phyloP scores from a whole-genome alignment of 2,113 vertebrate genomes.

The Potamarius usumacintae region DNA sequence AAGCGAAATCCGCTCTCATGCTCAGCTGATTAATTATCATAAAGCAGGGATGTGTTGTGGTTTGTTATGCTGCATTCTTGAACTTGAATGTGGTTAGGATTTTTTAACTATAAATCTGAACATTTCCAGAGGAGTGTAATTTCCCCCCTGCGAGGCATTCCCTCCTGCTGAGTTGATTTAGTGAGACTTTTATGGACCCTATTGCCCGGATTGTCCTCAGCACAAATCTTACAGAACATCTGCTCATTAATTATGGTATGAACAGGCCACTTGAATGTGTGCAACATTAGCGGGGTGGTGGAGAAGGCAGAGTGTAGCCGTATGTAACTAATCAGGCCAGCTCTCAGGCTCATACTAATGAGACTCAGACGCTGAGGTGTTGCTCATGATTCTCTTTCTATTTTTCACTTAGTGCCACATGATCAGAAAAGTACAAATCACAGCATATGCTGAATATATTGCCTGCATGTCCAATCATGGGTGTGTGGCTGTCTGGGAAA shows the following conservation, averaged over 20 bases:
- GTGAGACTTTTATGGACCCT: neutral
- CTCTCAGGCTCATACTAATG: neutral
- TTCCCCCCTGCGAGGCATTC: no score
- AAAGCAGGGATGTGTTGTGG: neutral
- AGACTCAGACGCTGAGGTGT: neutral
- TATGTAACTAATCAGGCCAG: slow-evolving; percentile 10
- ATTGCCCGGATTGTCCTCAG: slow-evolving; percentile 6
- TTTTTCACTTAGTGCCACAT: neutral
- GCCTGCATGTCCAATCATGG: neutral
- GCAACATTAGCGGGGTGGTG: neutral
- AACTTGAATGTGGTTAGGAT: neutral
- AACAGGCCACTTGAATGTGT: neutral
- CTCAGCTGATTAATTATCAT: neutral
- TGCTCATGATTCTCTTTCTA: neutral
- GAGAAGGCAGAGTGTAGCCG: neutral
- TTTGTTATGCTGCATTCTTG: neutral
- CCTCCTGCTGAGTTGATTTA: neutral
- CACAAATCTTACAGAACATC: neutral
- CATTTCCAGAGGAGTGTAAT: neutral
- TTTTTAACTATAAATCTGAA: neutral
- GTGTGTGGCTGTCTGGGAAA: neutral
- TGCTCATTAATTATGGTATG: slow-evolving; percentile 1
- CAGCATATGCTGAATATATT: neutral
- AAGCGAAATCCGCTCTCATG: neutral
- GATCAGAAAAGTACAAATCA: neutral